phyloP scores from a whole-genome alignment of 1,140 invertebrate species.

The Drosophila bocqueti region DNA sequence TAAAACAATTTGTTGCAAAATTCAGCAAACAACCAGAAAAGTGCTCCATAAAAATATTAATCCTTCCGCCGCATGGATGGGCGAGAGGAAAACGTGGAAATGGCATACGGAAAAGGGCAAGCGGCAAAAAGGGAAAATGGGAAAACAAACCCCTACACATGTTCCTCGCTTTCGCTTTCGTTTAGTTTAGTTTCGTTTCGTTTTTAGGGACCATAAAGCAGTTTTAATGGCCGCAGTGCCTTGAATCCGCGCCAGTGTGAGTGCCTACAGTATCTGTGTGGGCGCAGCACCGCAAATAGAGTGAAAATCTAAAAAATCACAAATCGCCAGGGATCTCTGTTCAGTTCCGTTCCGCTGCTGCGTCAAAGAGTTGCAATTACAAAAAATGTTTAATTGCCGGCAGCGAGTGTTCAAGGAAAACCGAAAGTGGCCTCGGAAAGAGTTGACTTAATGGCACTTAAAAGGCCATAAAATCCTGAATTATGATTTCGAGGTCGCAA shows the following conservation, averaged over 20 bases:
- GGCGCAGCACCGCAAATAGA: slow-evolving; percentile 67
- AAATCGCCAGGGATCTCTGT: slow-evolving; percentile 35
- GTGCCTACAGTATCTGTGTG: slow-evolving; percentile 30
- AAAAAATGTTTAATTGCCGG: slow-evolving; percentile 69
- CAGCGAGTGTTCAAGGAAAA: slow-evolving; percentile 71
- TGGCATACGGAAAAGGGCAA: slow-evolving; percentile 13
- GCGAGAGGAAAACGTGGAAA: slow-evolving; percentile 25
- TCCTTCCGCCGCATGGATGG: slow-evolving; percentile 57
- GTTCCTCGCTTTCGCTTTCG: slow-evolving; percentile 73
- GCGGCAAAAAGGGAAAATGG: slow-evolving; percentile 4
- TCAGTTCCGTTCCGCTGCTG: slow-evolving; percentile 25
- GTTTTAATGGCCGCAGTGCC: slow-evolving; percentile 64
- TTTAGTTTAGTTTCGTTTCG: slow-evolving; percentile 68
- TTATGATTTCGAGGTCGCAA: slow-evolving; percentile 77
- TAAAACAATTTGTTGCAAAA: slow-evolving; percentile 81
- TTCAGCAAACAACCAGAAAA: slow-evolving; percentile 73
- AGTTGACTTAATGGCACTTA: slow-evolving; percentile 79
- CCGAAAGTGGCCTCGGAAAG: slow-evolving; percentile 65
- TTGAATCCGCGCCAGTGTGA: slow-evolving; percentile 25
- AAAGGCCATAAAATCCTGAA: slow-evolving; percentile 69
- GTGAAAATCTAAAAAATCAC: slow-evolving; percentile 77
- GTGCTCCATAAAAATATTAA: slow-evolving; percentile 75
- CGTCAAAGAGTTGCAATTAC: slow-evolving; percentile 80
- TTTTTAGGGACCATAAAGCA: slow-evolving; percentile 77
- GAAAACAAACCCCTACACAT: slow-evolving; percentile 58